A percentile compares a stretch with the other conserved stretches of the same genome.
Evolutionary conservation across 2,888 invertebrate genomes (phyloP).

Genomic region (Eremobia ochroleuca): DNA sequence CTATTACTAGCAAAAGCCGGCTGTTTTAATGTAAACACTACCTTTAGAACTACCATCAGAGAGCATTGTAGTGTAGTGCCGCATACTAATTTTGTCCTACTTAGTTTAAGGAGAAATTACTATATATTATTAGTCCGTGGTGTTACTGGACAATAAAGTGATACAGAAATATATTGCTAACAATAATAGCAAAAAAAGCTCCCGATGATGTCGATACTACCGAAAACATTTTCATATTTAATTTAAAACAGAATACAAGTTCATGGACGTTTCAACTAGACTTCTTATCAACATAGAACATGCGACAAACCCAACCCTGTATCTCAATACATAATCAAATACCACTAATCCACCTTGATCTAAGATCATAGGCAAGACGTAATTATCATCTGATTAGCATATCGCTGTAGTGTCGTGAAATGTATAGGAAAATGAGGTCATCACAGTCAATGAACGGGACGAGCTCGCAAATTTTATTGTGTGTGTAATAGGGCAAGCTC

Average conservation of each 20-base stretch:
- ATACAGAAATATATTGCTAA: neutral
- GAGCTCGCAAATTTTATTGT: slow-evolving; percentile 62
- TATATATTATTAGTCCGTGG: too few relatives aligned
- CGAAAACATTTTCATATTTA: neutral
- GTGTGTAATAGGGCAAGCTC: slow-evolving; percentile 59
- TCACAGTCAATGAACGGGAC: slow-evolving; percentile 48
- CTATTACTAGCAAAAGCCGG: slow-evolving; percentile 42
- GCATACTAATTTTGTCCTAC: slow-evolving; percentile 49
- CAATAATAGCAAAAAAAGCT: neutral
- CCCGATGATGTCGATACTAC: neutral
- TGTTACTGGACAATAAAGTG: neutral
- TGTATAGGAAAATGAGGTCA: slow-evolving; percentile 61
- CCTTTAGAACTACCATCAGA: slow-evolving; percentile 36
- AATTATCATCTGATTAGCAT: slow-evolving; percentile 66
- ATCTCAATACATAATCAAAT: slow-evolving; percentile 44
- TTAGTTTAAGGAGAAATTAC: slow-evolving; percentile 16
- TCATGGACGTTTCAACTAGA: neutral
- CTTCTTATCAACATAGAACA: slow-evolving; percentile 2
- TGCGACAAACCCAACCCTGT: slow-evolving; percentile 14
- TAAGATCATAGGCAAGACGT: slow-evolving; percentile 45
- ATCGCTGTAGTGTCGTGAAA: slow-evolving; percentile 50
- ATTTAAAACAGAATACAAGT: neutral
- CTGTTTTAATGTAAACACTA: slow-evolving; percentile 45
- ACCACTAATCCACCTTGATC: slow-evolving; percentile 65
- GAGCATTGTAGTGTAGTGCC: slow-evolving; percentile 26